phyloP scores from a whole-genome alignment of 2,797 vertebrate genomes.

The Chloroceryle inda region DNA sequence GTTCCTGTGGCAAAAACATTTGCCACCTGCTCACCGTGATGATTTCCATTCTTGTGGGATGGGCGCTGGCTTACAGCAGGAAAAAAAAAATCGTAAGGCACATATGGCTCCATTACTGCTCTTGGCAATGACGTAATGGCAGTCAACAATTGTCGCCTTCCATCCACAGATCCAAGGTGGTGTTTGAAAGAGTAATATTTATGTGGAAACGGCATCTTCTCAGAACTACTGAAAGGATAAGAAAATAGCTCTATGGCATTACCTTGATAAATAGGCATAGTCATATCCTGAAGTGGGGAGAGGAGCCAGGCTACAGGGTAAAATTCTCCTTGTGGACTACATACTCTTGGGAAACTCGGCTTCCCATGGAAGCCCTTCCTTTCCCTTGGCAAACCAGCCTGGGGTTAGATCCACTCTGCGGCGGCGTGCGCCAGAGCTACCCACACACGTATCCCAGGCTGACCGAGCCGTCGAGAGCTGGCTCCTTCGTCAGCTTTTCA shows the following conservation, averaged over 20 bases:
- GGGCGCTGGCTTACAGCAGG: not conserved
- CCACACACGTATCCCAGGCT: not conserved
- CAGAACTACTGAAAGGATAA: not conserved
- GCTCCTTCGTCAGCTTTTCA: not conserved
- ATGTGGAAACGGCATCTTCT: not conserved
- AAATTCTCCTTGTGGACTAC: not conserved
- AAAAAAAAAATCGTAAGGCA: not conserved
- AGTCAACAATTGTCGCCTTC: not conserved
- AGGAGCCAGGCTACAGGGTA: not conserved
- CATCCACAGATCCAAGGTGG: not conserved
- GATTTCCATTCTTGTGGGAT: not conserved
- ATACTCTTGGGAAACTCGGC: not conserved
- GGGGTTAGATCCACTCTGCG: not conserved
- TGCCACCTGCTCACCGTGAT: accelerated
- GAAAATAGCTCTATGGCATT: not conserved
- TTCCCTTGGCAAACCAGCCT: not conserved
- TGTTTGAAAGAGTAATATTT: not conserved
- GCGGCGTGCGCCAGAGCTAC: not conserved
- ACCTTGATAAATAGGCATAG: not conserved
- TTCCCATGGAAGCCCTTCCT: not conserved
- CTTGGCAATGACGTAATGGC: not conserved
- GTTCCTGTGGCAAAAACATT: not conserved
- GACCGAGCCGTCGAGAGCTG: not conserved
- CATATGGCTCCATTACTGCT: not conserved
- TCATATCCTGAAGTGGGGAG: not conserved